Conservation (phyloP, 1,140 invertebrate species). For the Samia ricini region DNA sequence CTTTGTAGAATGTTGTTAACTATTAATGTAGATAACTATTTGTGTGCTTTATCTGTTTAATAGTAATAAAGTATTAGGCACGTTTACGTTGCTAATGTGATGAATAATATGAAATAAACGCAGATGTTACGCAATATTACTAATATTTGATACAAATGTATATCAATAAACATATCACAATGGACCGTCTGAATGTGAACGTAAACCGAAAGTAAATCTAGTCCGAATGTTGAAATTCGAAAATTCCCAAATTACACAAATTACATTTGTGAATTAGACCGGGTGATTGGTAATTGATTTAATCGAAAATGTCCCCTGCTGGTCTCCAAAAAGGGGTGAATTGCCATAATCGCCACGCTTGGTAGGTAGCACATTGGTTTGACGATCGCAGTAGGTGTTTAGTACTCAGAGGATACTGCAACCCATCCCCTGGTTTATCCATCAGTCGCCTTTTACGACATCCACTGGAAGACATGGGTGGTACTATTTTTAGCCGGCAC, state of each 20-base stretch:
- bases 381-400: too few relatives aligned
- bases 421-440: too few relatives aligned
- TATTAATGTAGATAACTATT: neutral
- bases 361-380: too few relatives aligned
- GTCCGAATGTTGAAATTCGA: neutral
- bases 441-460: too few relatives aligned
- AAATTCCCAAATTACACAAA: neutral
- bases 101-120: neutral
- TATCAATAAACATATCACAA: constrained; percentile 2
- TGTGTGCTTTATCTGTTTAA: neutral
- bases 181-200: neutral
- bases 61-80: neutral
- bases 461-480: too few relatives aligned
- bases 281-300: neutral
- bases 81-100: constrained; percentile 3
- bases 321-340: too few relatives aligned
- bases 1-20: neutral
- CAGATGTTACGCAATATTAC: neutral
- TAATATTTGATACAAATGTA: neutral
- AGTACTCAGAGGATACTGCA: too few relatives aligned
- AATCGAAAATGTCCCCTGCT: too few relatives aligned
- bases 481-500: too few relatives aligned
- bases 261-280: neutral
- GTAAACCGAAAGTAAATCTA: neutral
- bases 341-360: too few relatives aligned